Base-by-base conservation (phyloP, 2,113 vertebrate genomes). In the Blennius ocellaris region DNA sequence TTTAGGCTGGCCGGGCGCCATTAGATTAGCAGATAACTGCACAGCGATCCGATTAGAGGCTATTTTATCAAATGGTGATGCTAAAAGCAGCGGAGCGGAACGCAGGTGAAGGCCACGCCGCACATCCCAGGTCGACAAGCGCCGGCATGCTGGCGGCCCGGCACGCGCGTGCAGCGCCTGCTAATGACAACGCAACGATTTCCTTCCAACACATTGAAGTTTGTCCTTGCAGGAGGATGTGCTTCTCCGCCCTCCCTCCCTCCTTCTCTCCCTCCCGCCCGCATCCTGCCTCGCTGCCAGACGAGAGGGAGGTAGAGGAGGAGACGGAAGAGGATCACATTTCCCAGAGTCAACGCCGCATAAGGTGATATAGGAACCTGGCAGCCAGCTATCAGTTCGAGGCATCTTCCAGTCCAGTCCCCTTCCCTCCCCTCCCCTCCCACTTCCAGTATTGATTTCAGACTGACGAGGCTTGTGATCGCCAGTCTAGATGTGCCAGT, bases 151-250 rank as follows among this genome's bases (percentile, higher is more conserved):
- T 50, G 1, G 12, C 8, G 41, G 30, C 11, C 71, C 9, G 50
- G 3, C 68, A 9, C 8, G 10, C 41, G 55, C 30, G 38, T 58
- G 69, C 14, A 2, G 37, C 7, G 82, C 62, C 67, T 75, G 50
- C 70, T 70, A 80, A 88, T 70, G 53, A 55, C 47, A 48, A 48
- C 73, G 70, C 54, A 85, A 81, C 56, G 62, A 45, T 53, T 53
- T 73, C 67, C 60, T 56, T 64, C 62, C 71, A 9, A 30, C 21
- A 30, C 6, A 8, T 16, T 6, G 61, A 73, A 54, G 68, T 76
- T 71, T 76, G 82, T 84, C 80, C 87, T 87, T 85, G 82, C 68
- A 51, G 64, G 63, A 72, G 67, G 73, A 85, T 81, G 64, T 45
- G 51, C 75, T 30, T 10, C 73, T 76, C 81, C 77, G 70, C 80